Evolutionary conservation across 2,888 invertebrate genomes (phyloP).

Genomic region (Cataglyphis livida): DNA sequence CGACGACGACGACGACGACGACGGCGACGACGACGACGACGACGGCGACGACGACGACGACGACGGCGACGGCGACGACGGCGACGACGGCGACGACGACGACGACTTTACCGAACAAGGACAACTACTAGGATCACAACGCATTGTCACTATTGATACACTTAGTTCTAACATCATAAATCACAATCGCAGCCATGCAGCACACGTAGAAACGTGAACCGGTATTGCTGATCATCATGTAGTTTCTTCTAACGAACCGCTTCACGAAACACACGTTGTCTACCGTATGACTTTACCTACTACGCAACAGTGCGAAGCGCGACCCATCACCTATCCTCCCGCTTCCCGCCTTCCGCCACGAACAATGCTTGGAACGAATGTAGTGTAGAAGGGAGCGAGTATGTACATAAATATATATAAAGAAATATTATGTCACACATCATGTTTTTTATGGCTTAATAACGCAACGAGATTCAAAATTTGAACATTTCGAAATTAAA

Average conservation of each 20-base stretch:
- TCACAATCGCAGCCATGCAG: conserved; percentile 66
- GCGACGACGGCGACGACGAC: conserved; percentile 52
- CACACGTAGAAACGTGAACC: conserved; percentile 69
- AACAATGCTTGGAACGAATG: background rate
- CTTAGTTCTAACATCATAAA: conserved; percentile 81
- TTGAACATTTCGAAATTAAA: background rate
- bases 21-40: background rate
- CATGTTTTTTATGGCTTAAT: background rate
- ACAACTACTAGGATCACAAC: conserved; percentile 82
- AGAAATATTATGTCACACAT: background rate
- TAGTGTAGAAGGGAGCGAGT: background rate
- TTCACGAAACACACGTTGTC: conserved; percentile 50
- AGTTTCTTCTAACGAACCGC: conserved; percentile 67
- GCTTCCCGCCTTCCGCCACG: background rate
- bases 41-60: conserved; percentile 7
- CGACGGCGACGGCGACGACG: conserved; percentile 9
- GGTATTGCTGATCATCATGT: conserved; percentile 72
- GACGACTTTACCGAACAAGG: conserved; percentile 70
- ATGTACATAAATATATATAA: background rate
- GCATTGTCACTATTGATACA: conserved; percentile 79
- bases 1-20: background rate
- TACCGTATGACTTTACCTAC: conserved; percentile 65
- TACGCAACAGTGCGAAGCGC: conserved; percentile 65
- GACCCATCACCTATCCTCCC: background rate
- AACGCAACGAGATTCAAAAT: background rate